Evolutionary conservation across 2,797 vertebrate genomes (phyloP).

Genomic region (Delichon dasypus): DNA sequence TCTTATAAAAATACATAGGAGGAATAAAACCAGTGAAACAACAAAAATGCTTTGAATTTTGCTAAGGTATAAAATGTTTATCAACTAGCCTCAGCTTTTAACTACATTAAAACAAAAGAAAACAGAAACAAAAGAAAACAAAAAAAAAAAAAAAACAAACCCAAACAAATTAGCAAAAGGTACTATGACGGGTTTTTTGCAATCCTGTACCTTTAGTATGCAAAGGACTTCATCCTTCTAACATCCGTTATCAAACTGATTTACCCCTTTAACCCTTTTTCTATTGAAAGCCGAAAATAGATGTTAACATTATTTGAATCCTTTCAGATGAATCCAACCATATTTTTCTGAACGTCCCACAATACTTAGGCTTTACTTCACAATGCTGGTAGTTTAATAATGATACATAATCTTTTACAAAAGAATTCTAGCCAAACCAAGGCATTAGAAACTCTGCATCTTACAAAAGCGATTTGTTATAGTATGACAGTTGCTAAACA

Average conservation of each 20-base stretch:
- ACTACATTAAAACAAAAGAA: neutral
- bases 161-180: neutral
- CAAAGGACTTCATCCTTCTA: slow-evolving; percentile 66
- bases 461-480: slow-evolving; percentile 66
- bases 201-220: slow-evolving; percentile 55
- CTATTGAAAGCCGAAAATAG: neutral
- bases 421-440: slow-evolving; percentile 57
- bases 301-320: neutral
- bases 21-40: slow-evolving; percentile 39
- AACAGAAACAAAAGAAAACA: neutral
- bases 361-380: slow-evolving; percentile 29
- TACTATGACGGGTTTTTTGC: neutral
- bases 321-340: neutral
- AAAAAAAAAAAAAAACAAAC: fast-evolving
- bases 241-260: neutral
- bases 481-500: slow-evolving; percentile 64
- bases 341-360: neutral
- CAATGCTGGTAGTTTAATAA: slow-evolving; percentile 32
- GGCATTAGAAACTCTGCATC: slow-evolving; percentile 53
- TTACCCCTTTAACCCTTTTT: neutral
- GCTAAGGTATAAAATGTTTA: slow-evolving; percentile 36
- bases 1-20: slow-evolving; percentile 47
- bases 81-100: slow-evolving; percentile 37
- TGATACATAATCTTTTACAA: slow-evolving; percentile 38
- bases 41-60: slow-evolving; percentile 22